Evolutionary conservation across 2,797 vertebrate species (phyloP), one percentile per base, ranked within the genome.

Genomic region (Argentina silus): DNA sequence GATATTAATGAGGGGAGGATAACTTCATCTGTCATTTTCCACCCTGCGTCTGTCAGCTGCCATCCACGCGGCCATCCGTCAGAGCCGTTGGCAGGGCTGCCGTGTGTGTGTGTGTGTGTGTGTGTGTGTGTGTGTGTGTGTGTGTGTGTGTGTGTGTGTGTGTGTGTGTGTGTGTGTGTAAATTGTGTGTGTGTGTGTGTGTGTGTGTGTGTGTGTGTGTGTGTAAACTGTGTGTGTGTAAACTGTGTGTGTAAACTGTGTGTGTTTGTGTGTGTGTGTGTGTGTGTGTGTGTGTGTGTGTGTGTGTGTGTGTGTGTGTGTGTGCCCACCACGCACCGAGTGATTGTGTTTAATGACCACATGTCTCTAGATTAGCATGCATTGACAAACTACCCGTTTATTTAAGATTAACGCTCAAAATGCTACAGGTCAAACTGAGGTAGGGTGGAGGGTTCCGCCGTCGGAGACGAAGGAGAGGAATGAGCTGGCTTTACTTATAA

Each of bases 1-100:
- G 82, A 77, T 83, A 91, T 88, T 91, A 92, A 92, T 90, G 86
- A 90, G 80, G 69, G 72, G 74, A 83, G 75, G 80, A 84, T 87
- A 81, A 89, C 81, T 85, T 83, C 72, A 85, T 89, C 83, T 84
- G 81, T 92, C 84, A 87, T 80, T 82, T 75, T 73, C 83, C 79
- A 81, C 87, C 88, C 83, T 82, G 82, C 81, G 79, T 21, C 62
- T 68, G 90, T 89, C 91, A 87, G 79, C 78, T 78, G 84, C 70
- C 82, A 91, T 90, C 81, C 75, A 71, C 74, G 47, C 80, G 78
- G 76, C 85, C 82, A 91, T 92, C 87, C 80, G 81, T 92, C 89
- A 90, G 80, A 62, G 74, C 79, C 59, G 56, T 43, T 83, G 75
- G 67, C 47, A 76, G 74, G 74, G 81, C 76, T 48, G 60, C 77